Base-by-base conservation (phyloP, 23 tunicate species). In the Halocynthia aurantium region DNA sequence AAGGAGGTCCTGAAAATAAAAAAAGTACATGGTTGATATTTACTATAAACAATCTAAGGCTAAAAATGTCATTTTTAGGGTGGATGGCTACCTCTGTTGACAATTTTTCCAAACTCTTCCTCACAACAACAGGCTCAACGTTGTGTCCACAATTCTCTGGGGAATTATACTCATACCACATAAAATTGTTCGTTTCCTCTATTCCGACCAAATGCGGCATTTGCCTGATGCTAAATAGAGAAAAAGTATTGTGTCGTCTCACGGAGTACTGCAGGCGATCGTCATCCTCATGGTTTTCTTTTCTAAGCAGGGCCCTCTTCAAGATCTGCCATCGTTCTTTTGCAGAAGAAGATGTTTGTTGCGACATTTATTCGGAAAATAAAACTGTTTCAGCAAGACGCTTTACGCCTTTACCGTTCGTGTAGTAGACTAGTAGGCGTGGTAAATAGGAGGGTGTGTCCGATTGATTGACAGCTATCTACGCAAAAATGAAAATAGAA, bases 1-100 rank as follows among this genome's bases (percentile, higher is more conserved):
- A 6, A 20, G 50, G 6, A 80, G 21, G 40, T 89, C 96, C 89
- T 89, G 6, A 31, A 82, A 80, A 54, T n/a, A 65, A 58, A 13
- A n/a, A 2, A 58, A n/a, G 63, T n/a, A 58, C 63, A 58, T 13
- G 63, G 2, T 58, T 58, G 2, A 58, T 13, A 58, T 1, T 58
- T 4, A n/a, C 2, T 58, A 13, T 58, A 58, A 4, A 13, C 2
- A 13, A 58, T 4, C 63, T 13, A 13, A 58, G 17, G 15, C 63
- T 58, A 58, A 31, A 0, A 4, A 31, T 31, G 44, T 31, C 44
- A 31, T 31, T 31, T 4, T 1, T 31, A 31, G 1, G 44, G 44
- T 31, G 44, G 44, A 13, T 13, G n/a, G 49, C 10, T 65, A 65
- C 70, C 70, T 65, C 70, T 8, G 19, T 65, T 20, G 70, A 65